Base-by-base conservation (phyloP, 2,797 vertebrate species). In the Bucorvus abyssinicus region DNA sequence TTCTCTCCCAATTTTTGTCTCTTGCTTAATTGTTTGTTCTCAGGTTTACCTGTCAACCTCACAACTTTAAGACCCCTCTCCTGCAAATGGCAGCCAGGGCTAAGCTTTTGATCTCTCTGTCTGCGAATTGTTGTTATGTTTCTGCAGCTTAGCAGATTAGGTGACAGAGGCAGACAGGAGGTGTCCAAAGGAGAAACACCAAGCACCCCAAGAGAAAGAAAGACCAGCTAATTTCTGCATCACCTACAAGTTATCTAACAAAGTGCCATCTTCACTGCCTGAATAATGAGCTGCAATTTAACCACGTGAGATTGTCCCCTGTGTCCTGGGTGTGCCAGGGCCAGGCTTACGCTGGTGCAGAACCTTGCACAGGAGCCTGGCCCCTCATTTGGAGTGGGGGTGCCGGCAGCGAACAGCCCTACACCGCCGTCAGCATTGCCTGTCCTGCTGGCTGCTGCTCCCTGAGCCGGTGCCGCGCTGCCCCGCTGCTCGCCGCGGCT, bases 401-500 rank as follows among this genome's bases (percentile, higher is more conserved):
- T 2, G 2, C 4, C 2, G 6, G 44, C 45, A 21, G 53, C 34
- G 47, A 42, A 24, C 14, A 3, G 42, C 52, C 23, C 34, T 4
- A 20, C 57, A 1, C n/a, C 45, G 27, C 65, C 7, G 3, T 20
- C 50, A 26, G 82, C 84, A 22, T 38, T 75, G 81, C 49, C 70
- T 4, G 60, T 22, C 60, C 73, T 12, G 59, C 64, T 14, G 42
- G 42, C 80, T 17, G 26, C 55, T 36, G n/a, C 84, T 49, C n/a
- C 74, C 80, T 12, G 1, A n/a, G 89, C 57, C 47, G n/a, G 63
- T 22, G 64, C 47, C 47, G 16, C 5, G 49, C 64, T 53, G 60
- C 91, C 92, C 83, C 3, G 91, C 89, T 84, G 93, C 89, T 86
- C 57, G 18, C 61, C 19, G 42, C 36, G 89, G 67, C 91, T 73